A percentile compares a stretch with the other conserved stretches of the same genome.
Conservation (phyloP, 2,888 invertebrate species). For the Aleiodes alternator region DNA sequence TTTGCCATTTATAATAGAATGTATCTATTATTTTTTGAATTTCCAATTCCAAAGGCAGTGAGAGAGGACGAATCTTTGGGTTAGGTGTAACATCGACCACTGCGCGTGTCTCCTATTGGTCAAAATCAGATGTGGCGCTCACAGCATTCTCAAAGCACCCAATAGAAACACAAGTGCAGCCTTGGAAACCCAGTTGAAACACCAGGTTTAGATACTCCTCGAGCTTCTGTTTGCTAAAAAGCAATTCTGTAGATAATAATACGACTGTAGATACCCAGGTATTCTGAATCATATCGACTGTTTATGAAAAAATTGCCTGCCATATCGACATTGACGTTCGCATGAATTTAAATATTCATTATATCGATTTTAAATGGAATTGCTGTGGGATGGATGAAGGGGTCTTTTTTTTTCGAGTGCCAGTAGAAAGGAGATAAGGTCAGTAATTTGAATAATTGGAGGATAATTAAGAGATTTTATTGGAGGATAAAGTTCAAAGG, state of each 20-base stretch:
- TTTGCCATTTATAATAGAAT: constrained; percentile 27
- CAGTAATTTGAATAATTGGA: constrained; percentile 22
- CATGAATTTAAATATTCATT: neutral
- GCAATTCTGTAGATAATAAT: no score
- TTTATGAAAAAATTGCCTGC: neutral
- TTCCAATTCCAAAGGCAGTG: neutral
- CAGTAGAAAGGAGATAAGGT: constrained; percentile 11
- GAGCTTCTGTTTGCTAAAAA: no score
- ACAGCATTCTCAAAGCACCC: no score
- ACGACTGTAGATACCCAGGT: no score
- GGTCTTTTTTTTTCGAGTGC: no score
- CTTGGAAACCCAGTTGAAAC: no score
- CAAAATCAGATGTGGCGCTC: no score
- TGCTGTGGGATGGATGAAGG: no score
- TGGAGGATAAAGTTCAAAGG: neutral
- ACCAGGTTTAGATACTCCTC: no score
- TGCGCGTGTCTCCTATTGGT: neutral
- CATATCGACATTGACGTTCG: neutral
- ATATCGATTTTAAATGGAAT: neutral
- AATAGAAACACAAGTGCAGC: no score
- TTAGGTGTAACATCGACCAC: no score
- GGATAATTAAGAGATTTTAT: neutral
- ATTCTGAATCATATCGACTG: neutral
- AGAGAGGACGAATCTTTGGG: no score
- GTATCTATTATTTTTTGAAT: neutral